Percentiles rank a stretch among this genome's conserved stretches.
Conservation (phyloP, 1,140 invertebrate species). For the Zaprionus kolodkinae region DNA sequence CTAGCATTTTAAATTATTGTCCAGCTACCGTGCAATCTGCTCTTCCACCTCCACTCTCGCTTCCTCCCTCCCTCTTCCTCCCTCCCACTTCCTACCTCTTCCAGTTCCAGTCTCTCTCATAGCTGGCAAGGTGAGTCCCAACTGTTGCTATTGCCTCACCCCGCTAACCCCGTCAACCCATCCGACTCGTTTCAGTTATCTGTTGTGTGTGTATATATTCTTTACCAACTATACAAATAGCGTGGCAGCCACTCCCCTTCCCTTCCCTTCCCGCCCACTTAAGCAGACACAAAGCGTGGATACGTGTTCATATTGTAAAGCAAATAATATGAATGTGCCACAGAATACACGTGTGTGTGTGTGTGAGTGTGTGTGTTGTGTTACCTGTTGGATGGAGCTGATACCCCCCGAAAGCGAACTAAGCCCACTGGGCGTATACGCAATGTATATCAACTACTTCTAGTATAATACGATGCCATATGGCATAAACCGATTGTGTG, state of each 20-base stretch:
- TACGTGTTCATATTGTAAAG: conserved; percentile 70
- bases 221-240: conserved; percentile 33
- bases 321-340: conserved; percentile 65
- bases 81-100: background rate
- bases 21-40: background rate
- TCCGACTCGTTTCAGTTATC: conserved; percentile 11
- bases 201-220: conserved; percentile 14
- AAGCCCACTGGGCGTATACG: background rate
- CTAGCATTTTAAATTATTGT: conserved; percentile 41
- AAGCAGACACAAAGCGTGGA: conserved; percentile 32
- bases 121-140: conserved; percentile 24
- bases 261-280: background rate
- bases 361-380: conserved; percentile 33
- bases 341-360: background rate
- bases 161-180: background rate
- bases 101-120: background rate
- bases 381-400: conserved; percentile 36
- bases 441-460: background rate
- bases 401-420: conserved; percentile 13
- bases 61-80: background rate
- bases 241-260: background rate
- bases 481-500: background rate
- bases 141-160: conserved; percentile 40
- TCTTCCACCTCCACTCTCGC: background rate
- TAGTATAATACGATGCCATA: background rate